Base-by-base conservation (phyloP, 1,140 invertebrate genomes). In the Antheraea pernyi region DNA sequence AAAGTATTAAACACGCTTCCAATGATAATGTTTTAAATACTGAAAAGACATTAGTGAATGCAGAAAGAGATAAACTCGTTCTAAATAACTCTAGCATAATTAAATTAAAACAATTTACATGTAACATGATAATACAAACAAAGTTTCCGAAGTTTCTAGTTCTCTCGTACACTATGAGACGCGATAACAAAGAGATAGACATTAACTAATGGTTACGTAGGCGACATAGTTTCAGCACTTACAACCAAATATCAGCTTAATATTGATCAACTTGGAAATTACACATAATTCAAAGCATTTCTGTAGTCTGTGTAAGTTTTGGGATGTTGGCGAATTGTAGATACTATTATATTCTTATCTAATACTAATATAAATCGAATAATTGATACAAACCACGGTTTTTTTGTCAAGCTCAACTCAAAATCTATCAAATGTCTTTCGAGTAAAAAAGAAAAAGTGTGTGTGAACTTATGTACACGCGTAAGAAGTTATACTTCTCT, bases 191-290 rank as follows among this genome's bases (percentile, higher is more conserved):
- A 63, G 22, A 58, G 18, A 48, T 22, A 66, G 19, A 53, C 59
- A 42, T 64, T 64, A 67, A 67, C 59, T 19, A 71, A 67, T 22
- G 69, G 65, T 58, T 53, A 46, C 59, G 59, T 22, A 48, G 48
- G 37, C 18, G 39, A 67, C 65, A 71, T n/a, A 61, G 19, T 30
- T 30, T 4, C 22, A 30, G 22, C 22, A 30, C 22, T 30, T 78
- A 80, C 78, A 68, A 60, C 62, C 67, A 73, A 69, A 76, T 77
- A 75, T 70, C 76, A 60, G 67, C 72, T 79, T 72, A 74, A 73
- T 78, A 79, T 79, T 79, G 78, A 80, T 80, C 75, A 82, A 77
- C 72, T 77, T 78, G 76, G 70, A 77, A 82, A 82, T 80, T 77
- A 80, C 72, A 76, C 69, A 73, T 73, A 77, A 78, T 74, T 78